A percentile compares a stretch with the other conserved stretches of the same genome.
Evolutionary conservation across 2,113 vertebrate species (phyloP).

Genomic region (Pachyramphus minor): DNA sequence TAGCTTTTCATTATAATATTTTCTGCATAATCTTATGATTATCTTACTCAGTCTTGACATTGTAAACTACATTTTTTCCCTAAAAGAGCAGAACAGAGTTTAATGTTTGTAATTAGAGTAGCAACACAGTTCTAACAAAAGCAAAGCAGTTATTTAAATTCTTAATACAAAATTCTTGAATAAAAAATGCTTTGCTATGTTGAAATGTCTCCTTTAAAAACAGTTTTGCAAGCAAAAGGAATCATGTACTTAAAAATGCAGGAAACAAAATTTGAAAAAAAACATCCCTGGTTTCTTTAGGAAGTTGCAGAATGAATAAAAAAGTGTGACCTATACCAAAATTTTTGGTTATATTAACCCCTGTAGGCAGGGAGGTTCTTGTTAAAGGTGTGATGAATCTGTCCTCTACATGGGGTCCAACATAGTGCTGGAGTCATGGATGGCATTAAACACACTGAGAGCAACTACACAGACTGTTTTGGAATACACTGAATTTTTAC

Average conservation of each 20-base stretch:
- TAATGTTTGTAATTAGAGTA: conserved; percentile 26
- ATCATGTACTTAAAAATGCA: background rate
- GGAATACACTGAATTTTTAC: background rate
- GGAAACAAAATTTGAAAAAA: background rate
- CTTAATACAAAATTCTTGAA: background rate
- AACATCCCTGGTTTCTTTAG: background rate
- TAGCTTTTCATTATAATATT: conserved; percentile 60
- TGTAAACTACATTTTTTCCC: conserved; percentile 44
- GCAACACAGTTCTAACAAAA: background rate
- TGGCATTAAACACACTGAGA: background rate
- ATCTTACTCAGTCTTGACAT: conserved; percentile 46
- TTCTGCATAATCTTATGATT: conserved; percentile 46
- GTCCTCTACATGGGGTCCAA: background rate
- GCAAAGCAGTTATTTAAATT: background rate
- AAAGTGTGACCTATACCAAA: background rate
- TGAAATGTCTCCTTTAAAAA: background rate
- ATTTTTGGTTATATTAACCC: background rate
- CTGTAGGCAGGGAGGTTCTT: background rate
- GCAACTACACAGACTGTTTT: background rate
- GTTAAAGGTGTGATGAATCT: background rate
- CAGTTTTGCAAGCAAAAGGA: background rate
- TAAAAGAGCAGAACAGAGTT: conserved; percentile 15
- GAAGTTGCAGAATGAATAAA: background rate
- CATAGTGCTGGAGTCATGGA: background rate
- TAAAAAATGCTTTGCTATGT: background rate